These are phyloP conservation scores for Dicycla oo DNA, from an alignment of 2,888 invertebrate genomes.

Conservation along the genomic window DNA sequence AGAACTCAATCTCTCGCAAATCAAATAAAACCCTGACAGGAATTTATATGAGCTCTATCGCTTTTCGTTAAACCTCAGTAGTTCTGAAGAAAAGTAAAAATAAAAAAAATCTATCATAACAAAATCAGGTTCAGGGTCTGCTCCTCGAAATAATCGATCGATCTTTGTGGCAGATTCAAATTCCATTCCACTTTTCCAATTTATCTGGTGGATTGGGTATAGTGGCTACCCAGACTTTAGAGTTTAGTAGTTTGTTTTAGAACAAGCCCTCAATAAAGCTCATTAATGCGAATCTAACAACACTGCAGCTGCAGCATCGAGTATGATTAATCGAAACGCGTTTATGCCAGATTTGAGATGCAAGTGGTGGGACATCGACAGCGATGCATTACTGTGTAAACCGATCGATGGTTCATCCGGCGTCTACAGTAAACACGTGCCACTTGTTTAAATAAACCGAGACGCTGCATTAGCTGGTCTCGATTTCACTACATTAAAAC, in stretches of 20 bases:
- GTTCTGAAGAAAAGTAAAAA: background rate
- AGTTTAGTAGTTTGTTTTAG: no score
- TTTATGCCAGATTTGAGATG: slow-evolving; percentile 67
- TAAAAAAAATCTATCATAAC: background rate
- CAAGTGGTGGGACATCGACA: slow-evolving; percentile 82
- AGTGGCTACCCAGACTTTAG: background rate
- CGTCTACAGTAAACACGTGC: slow-evolving; percentile 87
- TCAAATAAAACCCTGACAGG: slow-evolving; percentile 79
- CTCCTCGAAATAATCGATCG: background rate
- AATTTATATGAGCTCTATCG: slow-evolving; percentile 58
- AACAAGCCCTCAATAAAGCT: background rate
- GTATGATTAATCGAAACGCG: slow-evolving; percentile 59
- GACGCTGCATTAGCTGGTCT: slow-evolving; percentile 88
- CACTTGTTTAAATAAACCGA: slow-evolving; percentile 90
- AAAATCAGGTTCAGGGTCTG: background rate
- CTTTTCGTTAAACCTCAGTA: slow-evolving; percentile 20
- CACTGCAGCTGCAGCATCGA: slow-evolving; percentile 41
- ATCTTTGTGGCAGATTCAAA: background rate
- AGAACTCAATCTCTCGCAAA: slow-evolving; percentile 84
- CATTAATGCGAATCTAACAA: slow-evolving; percentile 10
- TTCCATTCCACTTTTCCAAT: background rate
- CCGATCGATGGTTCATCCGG: slow-evolving; percentile 89
- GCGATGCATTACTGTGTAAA: slow-evolving; percentile 88
- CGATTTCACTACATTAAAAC: slow-evolving; percentile 90
- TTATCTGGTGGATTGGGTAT: background rate